Conservation (phyloP, 1,140 invertebrate genomes). For the Phymastichus coffea region DNA sequence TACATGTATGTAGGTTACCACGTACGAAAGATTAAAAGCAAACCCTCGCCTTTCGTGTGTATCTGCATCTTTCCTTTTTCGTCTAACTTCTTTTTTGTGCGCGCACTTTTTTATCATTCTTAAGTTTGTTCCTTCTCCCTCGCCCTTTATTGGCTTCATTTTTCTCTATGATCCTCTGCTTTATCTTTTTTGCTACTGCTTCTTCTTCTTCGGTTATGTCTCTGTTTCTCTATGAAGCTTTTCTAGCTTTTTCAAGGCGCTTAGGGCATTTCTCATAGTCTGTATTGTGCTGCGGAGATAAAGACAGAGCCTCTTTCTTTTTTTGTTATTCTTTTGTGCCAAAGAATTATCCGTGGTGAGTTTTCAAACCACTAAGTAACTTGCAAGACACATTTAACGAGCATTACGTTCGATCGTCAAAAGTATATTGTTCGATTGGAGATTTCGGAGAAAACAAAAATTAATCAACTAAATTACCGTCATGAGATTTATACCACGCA, state of each 20-base stretch:
- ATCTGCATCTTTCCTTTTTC: too few relatives aligned
- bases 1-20: background rate
- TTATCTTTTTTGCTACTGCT: background rate
- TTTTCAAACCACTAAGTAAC: too few relatives aligned
- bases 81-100: background rate
- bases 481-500: too few relatives aligned
- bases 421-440: too few relatives aligned
- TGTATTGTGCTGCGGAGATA: background rate
- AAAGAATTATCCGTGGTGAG: too few relatives aligned
- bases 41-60: too few relatives aligned
- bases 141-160: constrained; percentile 15
- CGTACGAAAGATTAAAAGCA: background rate
- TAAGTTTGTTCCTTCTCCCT: constrained; percentile 1
- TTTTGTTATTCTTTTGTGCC: background rate
- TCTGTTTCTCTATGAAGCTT: background rate
- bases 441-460: too few relatives aligned
- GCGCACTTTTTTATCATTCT: constrained; percentile 17
- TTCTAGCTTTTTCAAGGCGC: background rate
- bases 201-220: background rate
- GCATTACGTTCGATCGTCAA: too few relatives aligned
- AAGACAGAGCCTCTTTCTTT: background rate
- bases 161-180: constrained; percentile 9
- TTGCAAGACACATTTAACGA: too few relatives aligned
- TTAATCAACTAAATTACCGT: too few relatives aligned
- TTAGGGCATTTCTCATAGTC: background rate